Base-by-base conservation (phyloP, 2,797 vertebrate species). In the Perodicticus potto region DNA sequence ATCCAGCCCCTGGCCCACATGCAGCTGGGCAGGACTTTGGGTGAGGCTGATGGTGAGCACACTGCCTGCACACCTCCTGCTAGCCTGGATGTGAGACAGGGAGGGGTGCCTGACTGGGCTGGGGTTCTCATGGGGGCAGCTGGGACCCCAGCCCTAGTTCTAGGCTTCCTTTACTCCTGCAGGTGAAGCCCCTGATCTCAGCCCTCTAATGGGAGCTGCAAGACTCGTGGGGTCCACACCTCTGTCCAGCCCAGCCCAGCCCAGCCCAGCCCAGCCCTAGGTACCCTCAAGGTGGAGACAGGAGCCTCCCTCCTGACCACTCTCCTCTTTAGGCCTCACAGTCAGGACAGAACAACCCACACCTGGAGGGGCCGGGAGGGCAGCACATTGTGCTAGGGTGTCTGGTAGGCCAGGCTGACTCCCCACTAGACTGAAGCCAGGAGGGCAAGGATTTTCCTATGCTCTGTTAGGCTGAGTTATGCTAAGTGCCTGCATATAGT, bases 261-360 rank as follows among this genome's bases (percentile, higher is more conserved):
- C 37, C 22, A 6, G 3, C n/a, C 34, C 57, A 77, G n/a, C n/a
- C n/a, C n/a, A n/a, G 25, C 37, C 61, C 69, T 69, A 74, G 23
- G 34, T n/a, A 45, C 11, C 34, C 57, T 59, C 73, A 32, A 32
- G 29, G 13, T 17, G 25, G 32, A 69, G 72, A 69, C 49, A 37
- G 23, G 10, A 40, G n/a, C 59, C 49, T 57, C n/a, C 40, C 37
- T 67, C 29, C 74, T 22, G 34, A 25, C 29, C 6, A 95, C 99
- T 99, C 97, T 99, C 99, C 99, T 99, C 96, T 99, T 99, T 97
- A 98, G 98, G 0, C 98, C 98, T 63, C 32, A 88, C 29, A 12
- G 27, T 99, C 97, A 99, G 99, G 13, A 14, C 13, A 53, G 57
- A 99, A 98, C 93, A 98, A 99, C 91, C 99, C 99, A 8, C 99